Conservation (phyloP, 2,797 vertebrate species). For the Arremon aurantiirostris region DNA sequence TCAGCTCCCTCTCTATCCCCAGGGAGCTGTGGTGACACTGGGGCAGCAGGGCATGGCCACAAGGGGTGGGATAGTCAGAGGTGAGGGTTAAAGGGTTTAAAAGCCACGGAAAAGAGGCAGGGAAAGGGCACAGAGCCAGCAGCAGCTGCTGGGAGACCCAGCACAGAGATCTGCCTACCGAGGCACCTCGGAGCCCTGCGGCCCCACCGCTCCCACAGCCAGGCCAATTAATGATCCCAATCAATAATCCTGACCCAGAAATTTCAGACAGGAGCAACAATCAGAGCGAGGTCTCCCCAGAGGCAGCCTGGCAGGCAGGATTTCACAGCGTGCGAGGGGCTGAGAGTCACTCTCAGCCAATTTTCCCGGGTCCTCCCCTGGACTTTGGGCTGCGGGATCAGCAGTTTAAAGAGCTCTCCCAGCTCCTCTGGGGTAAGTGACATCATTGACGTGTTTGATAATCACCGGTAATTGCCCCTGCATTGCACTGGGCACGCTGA, state of each 20-base stretch:
- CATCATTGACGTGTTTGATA: not conserved
- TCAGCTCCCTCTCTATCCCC: rapidly evolving
- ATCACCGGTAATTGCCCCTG: not conserved
- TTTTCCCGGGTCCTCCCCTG: not conserved
- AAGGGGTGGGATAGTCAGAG: rapidly evolving
- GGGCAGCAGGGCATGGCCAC: not conserved
- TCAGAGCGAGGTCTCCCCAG: not conserved
- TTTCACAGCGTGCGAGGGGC: rapidly evolving
- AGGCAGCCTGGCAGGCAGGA: not conserved
- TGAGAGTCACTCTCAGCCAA: rapidly evolving
- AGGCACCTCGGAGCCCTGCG: not conserved
- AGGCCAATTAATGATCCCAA: not conserved
- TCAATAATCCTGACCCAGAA: slow-evolving; percentile 32
- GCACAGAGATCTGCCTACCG: not conserved
- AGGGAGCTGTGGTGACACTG: rapidly evolving
- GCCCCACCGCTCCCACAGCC: not conserved
- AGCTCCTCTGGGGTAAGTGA: not conserved
- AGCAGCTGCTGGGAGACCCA: not conserved
- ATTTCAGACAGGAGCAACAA: not conserved
- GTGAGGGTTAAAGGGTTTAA: rapidly evolving
- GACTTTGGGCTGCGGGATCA: not conserved
- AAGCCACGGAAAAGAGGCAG: rapidly evolving
- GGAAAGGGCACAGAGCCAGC: not conserved
- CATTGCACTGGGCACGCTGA: not conserved
- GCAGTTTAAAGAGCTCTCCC: not conserved